Conservation (phyloP, 1,140 invertebrate species). For the Apis dorsata region DNA sequence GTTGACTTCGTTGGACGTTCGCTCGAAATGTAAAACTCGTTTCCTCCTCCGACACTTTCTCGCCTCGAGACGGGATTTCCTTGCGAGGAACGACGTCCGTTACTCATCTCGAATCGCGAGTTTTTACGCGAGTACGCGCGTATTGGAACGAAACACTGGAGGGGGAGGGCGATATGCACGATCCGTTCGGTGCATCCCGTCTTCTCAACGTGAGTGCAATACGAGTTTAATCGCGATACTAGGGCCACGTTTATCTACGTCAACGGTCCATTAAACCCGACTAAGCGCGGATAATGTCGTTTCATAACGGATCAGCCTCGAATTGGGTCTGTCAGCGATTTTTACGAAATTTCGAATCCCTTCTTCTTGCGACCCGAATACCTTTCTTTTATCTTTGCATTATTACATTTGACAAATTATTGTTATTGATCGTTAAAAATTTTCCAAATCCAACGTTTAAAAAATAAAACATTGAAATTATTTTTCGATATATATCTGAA, state of each 20-base stretch:
- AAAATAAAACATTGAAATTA: no score
- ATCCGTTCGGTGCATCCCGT: no score
- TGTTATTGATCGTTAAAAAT: no score
- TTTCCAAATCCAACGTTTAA: no score
- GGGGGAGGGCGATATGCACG: no score
- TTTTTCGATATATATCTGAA: no score
- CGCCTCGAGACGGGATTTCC: not conserved
- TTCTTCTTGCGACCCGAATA: not conserved
- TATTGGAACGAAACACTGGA: no score
- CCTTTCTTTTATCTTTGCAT: not conserved
- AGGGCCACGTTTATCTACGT: slow-evolving; percentile 56
- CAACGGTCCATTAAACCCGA: slow-evolving; percentile 58
- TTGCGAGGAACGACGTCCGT: not conserved
- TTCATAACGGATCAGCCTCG: slow-evolving; percentile 49
- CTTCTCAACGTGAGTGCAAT: slow-evolving; percentile 11
- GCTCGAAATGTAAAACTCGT: slow-evolving; percentile 16
- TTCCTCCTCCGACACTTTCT: slow-evolving; percentile 21
- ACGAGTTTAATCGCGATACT: slow-evolving; percentile 60
- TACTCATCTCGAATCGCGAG: not conserved
- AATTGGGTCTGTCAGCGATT: slow-evolving; percentile 50
- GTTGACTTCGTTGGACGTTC: not conserved
- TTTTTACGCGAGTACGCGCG: not conserved
- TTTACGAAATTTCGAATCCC: slow-evolving; percentile 42
- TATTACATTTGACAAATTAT: no score
- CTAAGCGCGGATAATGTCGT: slow-evolving; percentile 53